Evolutionary conservation across 2,888 invertebrate genomes (phyloP).

Genomic region (Drosophila pseudotakahashii): DNA sequence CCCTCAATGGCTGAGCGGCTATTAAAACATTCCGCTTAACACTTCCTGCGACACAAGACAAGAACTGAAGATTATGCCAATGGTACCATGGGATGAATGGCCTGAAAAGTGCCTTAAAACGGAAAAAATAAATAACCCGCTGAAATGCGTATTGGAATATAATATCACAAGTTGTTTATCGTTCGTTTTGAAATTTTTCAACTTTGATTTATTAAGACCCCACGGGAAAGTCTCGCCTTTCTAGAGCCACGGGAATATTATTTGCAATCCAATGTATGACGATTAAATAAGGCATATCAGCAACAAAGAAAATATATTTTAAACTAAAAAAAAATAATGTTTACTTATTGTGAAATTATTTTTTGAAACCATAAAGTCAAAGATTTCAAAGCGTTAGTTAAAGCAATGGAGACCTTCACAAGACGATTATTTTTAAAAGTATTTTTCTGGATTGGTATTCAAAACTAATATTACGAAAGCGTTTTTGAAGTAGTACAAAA

Average conservation of each 20-base stretch:
- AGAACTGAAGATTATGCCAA: conserved; percentile 32
- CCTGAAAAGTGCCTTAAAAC: background rate
- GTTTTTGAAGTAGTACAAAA: too few species aligned
- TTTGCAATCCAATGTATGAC: background rate
- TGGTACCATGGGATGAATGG: conserved; percentile 50
- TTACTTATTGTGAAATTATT: background rate
- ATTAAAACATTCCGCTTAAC: conserved; percentile 80
- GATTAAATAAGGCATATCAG: background rate
- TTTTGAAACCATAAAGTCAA: background rate
- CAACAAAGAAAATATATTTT: background rate
- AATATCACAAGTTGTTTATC: conserved; percentile 11
- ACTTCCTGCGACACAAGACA: conserved; percentile 75
- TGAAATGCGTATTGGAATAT: background rate
- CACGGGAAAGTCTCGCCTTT: conserved; percentile 7
- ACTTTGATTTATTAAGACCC: conserved; percentile 1
- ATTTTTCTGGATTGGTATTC: too few species aligned
- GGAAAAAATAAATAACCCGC: background rate
- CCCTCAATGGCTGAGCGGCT: conserved; percentile 52
- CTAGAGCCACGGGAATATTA: background rate
- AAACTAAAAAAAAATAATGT: background rate
- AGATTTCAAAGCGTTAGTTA: too few species aligned
- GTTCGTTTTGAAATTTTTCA: background rate
- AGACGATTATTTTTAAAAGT: too few species aligned
- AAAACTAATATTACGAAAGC: too few species aligned
- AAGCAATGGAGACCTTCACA: too few species aligned